Conservation (phyloP, 2,888 invertebrate genomes). For the Xanthostigma xanthostigma region DNA sequence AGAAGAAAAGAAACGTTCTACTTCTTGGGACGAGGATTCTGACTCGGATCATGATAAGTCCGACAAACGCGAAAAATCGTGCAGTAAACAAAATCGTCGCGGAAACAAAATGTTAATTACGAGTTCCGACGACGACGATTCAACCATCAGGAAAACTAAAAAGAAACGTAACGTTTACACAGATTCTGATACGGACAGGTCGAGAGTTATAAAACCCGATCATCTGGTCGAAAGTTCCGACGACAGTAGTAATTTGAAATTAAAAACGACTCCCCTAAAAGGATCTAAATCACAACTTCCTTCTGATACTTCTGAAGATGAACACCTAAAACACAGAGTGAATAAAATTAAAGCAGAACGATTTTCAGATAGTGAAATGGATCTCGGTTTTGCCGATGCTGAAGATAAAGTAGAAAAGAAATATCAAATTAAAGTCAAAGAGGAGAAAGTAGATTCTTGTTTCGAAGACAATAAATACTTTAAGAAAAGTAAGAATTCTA, state of each 20-base stretch:
- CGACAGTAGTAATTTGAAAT: conserved; percentile 25
- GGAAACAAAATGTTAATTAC: conserved; percentile 24
- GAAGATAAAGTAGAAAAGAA: conserved; percentile 18
- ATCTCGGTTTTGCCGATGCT: conserved; percentile 29
- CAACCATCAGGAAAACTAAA: conserved; percentile 12
- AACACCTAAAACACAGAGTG: conserved; percentile 36
- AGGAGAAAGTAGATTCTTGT: conserved; percentile 17
- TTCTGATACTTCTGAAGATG: conserved; percentile 66
- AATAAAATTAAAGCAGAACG: conserved; percentile 43
- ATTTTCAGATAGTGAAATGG: conserved; percentile 42
- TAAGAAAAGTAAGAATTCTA: conserved; percentile 23
- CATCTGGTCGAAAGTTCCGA: conserved; percentile 30
- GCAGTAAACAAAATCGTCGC: conserved; percentile 21
- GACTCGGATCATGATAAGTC: conserved; percentile 41
- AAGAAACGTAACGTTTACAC: conserved; percentile 34
- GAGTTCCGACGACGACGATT: conserved; percentile 27
- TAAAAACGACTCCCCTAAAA: conserved; percentile 45
- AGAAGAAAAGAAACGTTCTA: conserved; percentile 78
- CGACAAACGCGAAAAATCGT: conserved; percentile 17
- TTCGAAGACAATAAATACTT: conserved; percentile 18
- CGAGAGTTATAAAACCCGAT: conserved; percentile 33
- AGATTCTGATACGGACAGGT: conserved; percentile 33
- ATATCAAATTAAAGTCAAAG: conserved; percentile 13
- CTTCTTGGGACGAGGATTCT: conserved; percentile 79
- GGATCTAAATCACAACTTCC: conserved; percentile 57